Base-by-base conservation (phyloP, 2,888 invertebrate genomes). In the Spilosoma lubricipeda region DNA sequence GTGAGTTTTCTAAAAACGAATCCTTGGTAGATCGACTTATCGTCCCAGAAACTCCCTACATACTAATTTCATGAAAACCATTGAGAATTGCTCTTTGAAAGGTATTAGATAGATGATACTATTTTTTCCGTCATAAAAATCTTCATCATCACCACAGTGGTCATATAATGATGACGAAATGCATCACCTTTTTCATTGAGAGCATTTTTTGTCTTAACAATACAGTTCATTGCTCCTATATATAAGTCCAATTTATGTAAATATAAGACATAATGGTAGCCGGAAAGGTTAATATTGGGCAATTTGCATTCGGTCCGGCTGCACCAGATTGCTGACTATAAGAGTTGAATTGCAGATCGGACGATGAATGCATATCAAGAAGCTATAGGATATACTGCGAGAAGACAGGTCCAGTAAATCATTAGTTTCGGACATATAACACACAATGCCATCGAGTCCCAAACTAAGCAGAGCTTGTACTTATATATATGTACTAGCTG, bases 261-360 rank as follows among this genome's bases (percentile, higher is more conserved):
- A 73, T 71, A 11, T 75, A n/a, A 56, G 27, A 66, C 39, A 52
- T 59, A 67, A 63, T n/a, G n/a, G 30, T 7, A n/a, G 11, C 23
- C 33, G 68, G 48, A 63, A 65, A 18, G 18, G 9, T 39, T 70
- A 56, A 81, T 83, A 70, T 64, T 27, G 73, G 65, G 75, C 72
- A 67, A 82, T 82, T 82, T 80, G 78, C 78, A 82, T 83, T 82
- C 84, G 13, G 71, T 56, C 30, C 67, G 68, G 18, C 65, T 70
- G 67, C 71, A 20, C 9, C 33, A 45, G 70, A 67, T 74, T 73
- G n/a, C 64, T 75, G 65, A 33, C 68, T 48, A 72, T 76, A 74
- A 63, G 70, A 33, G 72, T 65, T 23, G 13, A 42, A 39, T 73
- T 76, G 76, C 77, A 77, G 68, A 68, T 9, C 30, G 52, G 13